Evolutionary conservation across 1,140 invertebrate genomes (phyloP).

Genomic region (Rhagoletis zephyria): DNA sequence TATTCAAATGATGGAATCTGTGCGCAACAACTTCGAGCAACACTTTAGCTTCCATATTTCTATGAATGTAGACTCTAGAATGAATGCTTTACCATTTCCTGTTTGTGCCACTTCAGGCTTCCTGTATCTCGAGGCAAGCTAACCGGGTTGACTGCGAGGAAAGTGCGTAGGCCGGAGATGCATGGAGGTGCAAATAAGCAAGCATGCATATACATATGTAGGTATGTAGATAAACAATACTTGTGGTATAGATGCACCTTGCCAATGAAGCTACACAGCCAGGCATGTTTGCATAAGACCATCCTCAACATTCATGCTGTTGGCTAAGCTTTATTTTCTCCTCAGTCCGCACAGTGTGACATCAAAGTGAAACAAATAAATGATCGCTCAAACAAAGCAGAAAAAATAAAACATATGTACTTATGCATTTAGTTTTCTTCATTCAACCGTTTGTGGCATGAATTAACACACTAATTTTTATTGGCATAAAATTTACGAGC

Average conservation of each 20-base stretch:
- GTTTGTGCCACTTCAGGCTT: constrained; percentile 19
- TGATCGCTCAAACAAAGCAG: no score
- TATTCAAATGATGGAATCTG: background rate
- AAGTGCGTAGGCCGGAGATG: background rate
- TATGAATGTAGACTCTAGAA: background rate
- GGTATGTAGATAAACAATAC: background rate
- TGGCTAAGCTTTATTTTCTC: background rate
- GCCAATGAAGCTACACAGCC: background rate
- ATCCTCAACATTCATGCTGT: background rate
- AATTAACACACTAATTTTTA: constrained; percentile 25
- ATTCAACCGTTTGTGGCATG: background rate
- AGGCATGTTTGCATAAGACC: background rate
- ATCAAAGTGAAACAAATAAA: background rate
- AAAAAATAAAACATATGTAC: no score
- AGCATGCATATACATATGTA: background rate
- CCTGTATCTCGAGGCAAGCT: background rate
- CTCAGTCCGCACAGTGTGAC: background rate
- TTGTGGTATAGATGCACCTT: background rate
- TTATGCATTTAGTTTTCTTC: background rate
- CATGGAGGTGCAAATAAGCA: background rate
- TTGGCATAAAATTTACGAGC: constrained; percentile 35
- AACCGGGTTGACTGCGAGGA: background rate
- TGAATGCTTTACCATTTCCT: background rate
- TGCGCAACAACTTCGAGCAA: background rate
- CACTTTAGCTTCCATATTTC: background rate